phyloP scores from a whole-genome alignment of 2,888 invertebrate species.

The Tetragonisca angustula region DNA sequence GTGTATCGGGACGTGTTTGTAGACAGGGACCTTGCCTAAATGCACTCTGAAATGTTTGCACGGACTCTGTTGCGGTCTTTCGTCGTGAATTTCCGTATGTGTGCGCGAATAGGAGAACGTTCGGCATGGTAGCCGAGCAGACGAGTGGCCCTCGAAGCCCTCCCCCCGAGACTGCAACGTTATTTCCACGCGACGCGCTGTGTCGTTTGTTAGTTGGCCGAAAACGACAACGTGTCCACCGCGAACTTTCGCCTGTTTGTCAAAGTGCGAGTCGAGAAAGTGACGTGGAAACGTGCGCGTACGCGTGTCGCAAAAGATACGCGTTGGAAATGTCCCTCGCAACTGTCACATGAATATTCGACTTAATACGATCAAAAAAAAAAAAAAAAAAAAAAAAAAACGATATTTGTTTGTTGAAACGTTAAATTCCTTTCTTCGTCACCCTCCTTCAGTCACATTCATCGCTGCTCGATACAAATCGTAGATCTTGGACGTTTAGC shows the following conservation, averaged over 20 bases:
- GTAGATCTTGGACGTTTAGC: no score
- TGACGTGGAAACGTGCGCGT: background rate
- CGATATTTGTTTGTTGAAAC: no score
- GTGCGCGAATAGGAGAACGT: constrained; percentile 63
- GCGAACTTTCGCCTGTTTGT: constrained; percentile 8
- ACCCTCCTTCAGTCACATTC: no score
- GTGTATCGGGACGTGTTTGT: constrained; percentile 61
- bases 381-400: no score
- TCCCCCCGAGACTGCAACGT: background rate
- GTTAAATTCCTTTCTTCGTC: no score
- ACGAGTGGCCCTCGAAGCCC: background rate
- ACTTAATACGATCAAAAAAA: no score
- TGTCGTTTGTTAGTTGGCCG: constrained; percentile 3
- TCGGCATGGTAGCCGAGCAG: constrained; percentile 30
- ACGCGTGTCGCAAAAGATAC: background rate
- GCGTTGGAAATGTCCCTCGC: background rate
- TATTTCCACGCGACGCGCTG: background rate
- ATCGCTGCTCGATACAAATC: no score
- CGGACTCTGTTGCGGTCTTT: constrained; percentile 62
- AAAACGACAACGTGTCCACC: constrained; percentile 17
- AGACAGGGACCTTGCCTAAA: constrained; percentile 56
- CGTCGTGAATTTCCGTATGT: constrained; percentile 66
- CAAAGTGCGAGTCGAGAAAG: constrained; percentile 38
- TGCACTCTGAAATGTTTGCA: constrained; percentile 64
- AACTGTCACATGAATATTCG: background rate